phyloP scores from a whole-genome alignment of 2,888 invertebrate species.

The Blomia tropicalis region DNA sequence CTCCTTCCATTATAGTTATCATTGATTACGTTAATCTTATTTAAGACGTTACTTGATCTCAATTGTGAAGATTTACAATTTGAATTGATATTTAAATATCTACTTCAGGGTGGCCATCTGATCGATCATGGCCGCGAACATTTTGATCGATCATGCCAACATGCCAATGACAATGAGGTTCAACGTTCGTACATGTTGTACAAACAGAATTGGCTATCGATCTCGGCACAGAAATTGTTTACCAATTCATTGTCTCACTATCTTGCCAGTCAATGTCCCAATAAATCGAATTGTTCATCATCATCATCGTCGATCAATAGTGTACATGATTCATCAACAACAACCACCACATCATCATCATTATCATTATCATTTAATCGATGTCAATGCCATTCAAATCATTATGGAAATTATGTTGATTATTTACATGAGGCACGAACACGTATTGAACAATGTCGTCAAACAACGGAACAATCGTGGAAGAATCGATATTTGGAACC shows the following conservation, averaged over 20 bases:
- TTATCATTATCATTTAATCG: no score
- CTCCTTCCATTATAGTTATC: slow-evolving; percentile 41
- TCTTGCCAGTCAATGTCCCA: neutral
- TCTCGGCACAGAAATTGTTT: slow-evolving; percentile 55
- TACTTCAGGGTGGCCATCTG: neutral
- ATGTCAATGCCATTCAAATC: slow-evolving; percentile 1
- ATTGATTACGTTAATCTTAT: slow-evolving; percentile 69
- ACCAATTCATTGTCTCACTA: slow-evolving; percentile 38
- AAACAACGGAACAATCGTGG: neutral
- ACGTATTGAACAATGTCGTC: neutral
- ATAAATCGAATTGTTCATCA: no score
- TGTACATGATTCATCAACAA: no score
- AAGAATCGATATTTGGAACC: neutral
- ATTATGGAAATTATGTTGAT: slow-evolving; percentile 34
- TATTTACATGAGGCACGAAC: slow-evolving; percentile 61
- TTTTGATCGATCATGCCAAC: no score
- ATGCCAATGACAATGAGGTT: neutral
- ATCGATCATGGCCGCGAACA: no score
- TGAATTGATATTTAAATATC: slow-evolving; percentile 53
- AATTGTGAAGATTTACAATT: slow-evolving; percentile 93
- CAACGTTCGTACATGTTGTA: neutral
- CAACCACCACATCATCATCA: neutral
- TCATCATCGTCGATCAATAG: no score
- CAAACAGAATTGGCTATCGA: slow-evolving; percentile 4
- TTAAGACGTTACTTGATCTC: slow-evolving; percentile 72